Base-by-base conservation (phyloP, 30 jellyfish, hydroid and myxozoan species). In the Cassiopea andromeda region DNA sequence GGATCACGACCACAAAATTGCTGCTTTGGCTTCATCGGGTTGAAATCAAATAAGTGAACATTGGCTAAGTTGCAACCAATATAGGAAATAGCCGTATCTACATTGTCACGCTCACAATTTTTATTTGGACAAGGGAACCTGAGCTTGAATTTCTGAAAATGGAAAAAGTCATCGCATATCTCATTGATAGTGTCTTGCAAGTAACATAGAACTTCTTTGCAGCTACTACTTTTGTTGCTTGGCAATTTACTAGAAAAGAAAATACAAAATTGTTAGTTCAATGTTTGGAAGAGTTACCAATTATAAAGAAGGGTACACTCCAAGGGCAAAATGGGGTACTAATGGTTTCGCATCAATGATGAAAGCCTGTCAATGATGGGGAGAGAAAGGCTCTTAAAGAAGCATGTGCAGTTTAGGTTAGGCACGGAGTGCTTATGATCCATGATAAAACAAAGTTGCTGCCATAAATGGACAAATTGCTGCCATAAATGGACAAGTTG, bases 101-200 rank as follows among this genome's bases (percentile, higher is more conserved):
- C 47, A 17, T 14, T 2, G 58, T 7, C 17, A 3, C 7, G 17
- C 9, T 13, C 19, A 27, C 73, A 64, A 2, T 7, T 17, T 4
- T 4, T 16, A 17, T 19, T 46, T 0, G 81, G 50, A 38, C 81
- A 72, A 14, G 58, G 81, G 19, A 72, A 0, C 81, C 0, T 2
- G 48, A 85, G n/a, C 49, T 74, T 74, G 82, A 85, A 85, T 46
- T 38, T 54, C 74, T 74, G 82, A 60, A 19, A 75, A 44, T 50
- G 64, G 93, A 85, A 85, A 58, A 74, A 85, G 64, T 75, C 60
- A 19, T 61, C 49, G 67, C 93, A 85, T 54, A 74, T 60, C 58
- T 71, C 81, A 43, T n/a, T 19, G n/a, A 85, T 13, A 5, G 60
- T 74, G 2, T 57, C 82, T 27, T 85, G 73, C 57, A 85, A 60